phyloP scores from a whole-genome alignment of 2,797 vertebrate species.

The Periparus ater region DNA sequence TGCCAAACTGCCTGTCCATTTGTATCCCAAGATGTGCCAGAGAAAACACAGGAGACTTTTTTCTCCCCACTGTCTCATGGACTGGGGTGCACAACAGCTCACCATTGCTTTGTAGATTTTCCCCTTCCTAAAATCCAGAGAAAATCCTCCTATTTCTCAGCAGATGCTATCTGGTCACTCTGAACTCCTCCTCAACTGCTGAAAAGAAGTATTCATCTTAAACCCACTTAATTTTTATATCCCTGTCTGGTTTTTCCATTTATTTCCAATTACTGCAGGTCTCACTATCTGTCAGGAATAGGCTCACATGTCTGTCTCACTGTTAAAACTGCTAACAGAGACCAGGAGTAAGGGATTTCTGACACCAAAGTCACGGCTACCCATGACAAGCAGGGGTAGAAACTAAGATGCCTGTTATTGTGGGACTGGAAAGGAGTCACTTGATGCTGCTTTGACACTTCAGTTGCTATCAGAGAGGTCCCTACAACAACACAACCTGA shows the following conservation, averaged over 20 bases:
- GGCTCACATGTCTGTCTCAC: background rate
- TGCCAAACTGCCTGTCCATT: background rate
- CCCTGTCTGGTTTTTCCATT: background rate
- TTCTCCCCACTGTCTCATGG: background rate
- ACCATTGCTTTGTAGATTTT: background rate
- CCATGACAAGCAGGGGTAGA: background rate
- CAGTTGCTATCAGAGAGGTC: background rate
- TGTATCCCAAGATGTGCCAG: background rate
- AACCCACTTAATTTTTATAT: background rate
- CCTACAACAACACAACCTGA: background rate
- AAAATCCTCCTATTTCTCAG: background rate
- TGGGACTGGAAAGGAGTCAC: background rate
- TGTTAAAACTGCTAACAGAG: background rate
- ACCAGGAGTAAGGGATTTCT: background rate
- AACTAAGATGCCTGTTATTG: background rate
- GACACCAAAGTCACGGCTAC: background rate
- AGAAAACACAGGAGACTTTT: background rate
- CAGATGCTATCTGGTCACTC: background rate
- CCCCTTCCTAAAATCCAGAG: background rate
- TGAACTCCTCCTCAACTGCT: background rate
- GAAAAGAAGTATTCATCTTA: background rate
- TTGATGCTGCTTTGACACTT: background rate
- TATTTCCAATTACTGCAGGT: background rate
- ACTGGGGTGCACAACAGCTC: background rate
- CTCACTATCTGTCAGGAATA: accelerated